Evolutionary conservation across 2,888 invertebrate species (phyloP), one percentile per base, ranked within the genome.

Genomic region (Nomada ferruginata): DNA sequence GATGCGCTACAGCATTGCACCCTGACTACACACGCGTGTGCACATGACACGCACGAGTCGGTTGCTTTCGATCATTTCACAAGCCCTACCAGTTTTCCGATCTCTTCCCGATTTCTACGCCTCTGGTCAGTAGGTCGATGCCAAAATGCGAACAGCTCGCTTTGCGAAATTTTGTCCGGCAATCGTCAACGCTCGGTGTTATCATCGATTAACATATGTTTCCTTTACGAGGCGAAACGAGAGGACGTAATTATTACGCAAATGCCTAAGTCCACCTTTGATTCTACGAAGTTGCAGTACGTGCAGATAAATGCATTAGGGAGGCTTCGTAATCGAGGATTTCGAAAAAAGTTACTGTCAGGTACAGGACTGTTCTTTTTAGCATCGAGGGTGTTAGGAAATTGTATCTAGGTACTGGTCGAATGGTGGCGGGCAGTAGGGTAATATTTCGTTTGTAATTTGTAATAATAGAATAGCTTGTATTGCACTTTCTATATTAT

Each of bases 41-140:
- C n/a, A 4, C n/a, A 23, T 60, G 47, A 70, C 63, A 42, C 47
- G 57, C 50, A 66, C 59, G 63, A 72, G 81, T 69, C 71, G 63
- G 63, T 61, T 65, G 69, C 66, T 85, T 78, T 78, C 85, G 52
- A 82, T 78, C 70, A 70, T 77, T 79, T 70, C 76, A 65, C 69
- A 50, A 44, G 64, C 42, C 65, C 74, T 65, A 53, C 79, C 69
- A 69, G 76, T 79, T 76, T 79, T 53, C 76, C 64, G 59, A 76
- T 64, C 63, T 53, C 70, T 59, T 64, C 52, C 57, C 15, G 79
- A 76, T 79, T 76, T 79, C 68, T 75, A 69, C 57, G 26, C 10
- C 26, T n/a, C 23, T 20, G 69, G 69, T 79, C 76, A 70, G 79
- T 76, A 79, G 79, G 79, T 79, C 78, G 78, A 7, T 42, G 52